Base-by-base conservation (phyloP, 1,140 invertebrate genomes). In the Pogonomyrmex barbatus region DNA sequence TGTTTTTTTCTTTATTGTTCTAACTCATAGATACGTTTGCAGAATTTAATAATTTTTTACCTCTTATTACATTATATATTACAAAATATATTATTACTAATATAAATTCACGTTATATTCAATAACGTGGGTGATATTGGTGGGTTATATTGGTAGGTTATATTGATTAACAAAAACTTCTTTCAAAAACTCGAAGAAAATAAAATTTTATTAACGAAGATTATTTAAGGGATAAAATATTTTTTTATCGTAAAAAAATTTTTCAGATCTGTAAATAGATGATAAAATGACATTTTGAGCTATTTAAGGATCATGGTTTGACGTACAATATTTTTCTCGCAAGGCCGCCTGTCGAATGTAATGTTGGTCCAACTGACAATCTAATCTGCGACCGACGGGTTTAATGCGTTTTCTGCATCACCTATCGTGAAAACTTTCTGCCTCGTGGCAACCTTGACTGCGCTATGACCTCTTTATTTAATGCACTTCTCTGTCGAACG, bases 391-490 rank as follows among this genome's bases (percentile, higher is more conserved):
- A 24, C 10, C 39, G 67, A 73, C 30, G 4, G 42, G 1, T 50
- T 75, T 60, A 75, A 83, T 62, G n/a, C 5, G 52, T 82, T 71
- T 58, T 71, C 39, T 12, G 17, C 54, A 67, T 56, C 47, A 54
- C 58, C 56, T 50, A 50, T 42, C 17, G 30, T 30, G 10, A 88
- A 82, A 60, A 88, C 78, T 81, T 86, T 81, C 60, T 65, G 58
- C 47, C 47, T n/a, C 71, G 42, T 36, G n/a, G 52, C 73, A 87
- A 87, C 70, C 86, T 92, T 92, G 85, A 76, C 78, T 89, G 71
- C 75, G 67, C 30, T 50, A 70, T 90, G 91, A 93, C 90, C 91
- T 89, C 87, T 86, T 92, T 92, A 87, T 70, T 91, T 92, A 92
- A 92, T 91, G 39, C 81, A 87, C 87, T 45, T 88, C 70, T 73